Percentiles rank a stretch among this genome's conserved stretches.
Evolutionary conservation across 53 echinoderm and acorn worm species (phyloP).

Genomic region (Echinarachnius parma): DNA sequence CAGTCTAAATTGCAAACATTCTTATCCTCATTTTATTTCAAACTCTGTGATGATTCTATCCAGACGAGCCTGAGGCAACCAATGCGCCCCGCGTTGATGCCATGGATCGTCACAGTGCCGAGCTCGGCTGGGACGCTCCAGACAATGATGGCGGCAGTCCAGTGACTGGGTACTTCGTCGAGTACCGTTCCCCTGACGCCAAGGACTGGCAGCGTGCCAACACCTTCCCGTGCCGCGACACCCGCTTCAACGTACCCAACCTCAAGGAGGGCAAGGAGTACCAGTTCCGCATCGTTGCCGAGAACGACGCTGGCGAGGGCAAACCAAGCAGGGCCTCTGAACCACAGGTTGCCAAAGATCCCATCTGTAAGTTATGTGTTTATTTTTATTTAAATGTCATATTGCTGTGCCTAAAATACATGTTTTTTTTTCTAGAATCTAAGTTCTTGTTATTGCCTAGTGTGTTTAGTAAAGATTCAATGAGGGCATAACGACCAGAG

Average conservation of each 20-base stretch:
- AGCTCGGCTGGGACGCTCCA: conserved; percentile 73
- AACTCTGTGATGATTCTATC: no score
- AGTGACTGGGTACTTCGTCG: conserved; percentile 83
- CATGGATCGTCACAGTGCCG: conserved; percentile 63
- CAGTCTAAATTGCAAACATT: no score
- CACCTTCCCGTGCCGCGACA: conserved; percentile 64
- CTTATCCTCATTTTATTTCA: no score
- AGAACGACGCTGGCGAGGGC: conserved; percentile 91
- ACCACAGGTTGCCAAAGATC: conserved; percentile 67
- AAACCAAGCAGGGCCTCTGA: conserved; percentile 88
- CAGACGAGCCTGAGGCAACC: conserved; percentile 91
- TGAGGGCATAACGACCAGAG: no score
- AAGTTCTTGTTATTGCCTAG: no score
- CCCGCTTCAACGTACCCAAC: conserved; percentile 54
- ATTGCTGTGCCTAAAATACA: no score
- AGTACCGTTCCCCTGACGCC: conserved; percentile 61
- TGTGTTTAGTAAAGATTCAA: no score
- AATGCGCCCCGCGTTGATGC: conserved; percentile 69
- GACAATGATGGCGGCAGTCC: conserved; percentile 88
- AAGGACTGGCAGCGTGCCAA: conserved; percentile 84
- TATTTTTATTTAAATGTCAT: no score
- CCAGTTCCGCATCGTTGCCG: conserved; percentile 84
- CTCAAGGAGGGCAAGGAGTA: conserved; percentile 90
- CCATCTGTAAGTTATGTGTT: conserved; percentile 77
- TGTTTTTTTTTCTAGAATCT: no score